Evolutionary conservation across 2,888 invertebrate species (phyloP).

Genomic region (Catocala nupta): DNA sequence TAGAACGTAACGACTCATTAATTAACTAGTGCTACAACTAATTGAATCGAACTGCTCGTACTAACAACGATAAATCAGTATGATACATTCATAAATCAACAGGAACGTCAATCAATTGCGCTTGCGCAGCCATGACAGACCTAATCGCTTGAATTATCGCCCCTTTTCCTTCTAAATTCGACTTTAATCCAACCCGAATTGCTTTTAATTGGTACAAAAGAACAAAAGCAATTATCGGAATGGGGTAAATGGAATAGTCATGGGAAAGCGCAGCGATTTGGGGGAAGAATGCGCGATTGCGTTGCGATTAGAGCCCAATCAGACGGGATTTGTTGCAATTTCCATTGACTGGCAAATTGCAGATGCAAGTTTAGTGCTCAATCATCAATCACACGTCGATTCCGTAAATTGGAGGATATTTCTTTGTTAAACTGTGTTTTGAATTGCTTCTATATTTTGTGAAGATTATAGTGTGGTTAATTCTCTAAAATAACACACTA

Average conservation of each 20-base stretch:
- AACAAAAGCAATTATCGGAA: slow-evolving; percentile 71
- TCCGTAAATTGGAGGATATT: slow-evolving; percentile 52
- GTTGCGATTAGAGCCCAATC: slow-evolving; percentile 78
- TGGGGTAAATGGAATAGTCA: slow-evolving; percentile 77
- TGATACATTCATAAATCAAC: slow-evolving; percentile 69
- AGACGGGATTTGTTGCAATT: slow-evolving; percentile 80
- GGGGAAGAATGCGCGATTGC: slow-evolving; percentile 66
- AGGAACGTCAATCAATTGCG: slow-evolving; percentile 56
- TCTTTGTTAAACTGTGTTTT: slow-evolving; percentile 40
- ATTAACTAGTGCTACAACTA: slow-evolving; percentile 52
- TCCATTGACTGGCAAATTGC: slow-evolving; percentile 86
- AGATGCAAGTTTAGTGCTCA: slow-evolving; percentile 64
- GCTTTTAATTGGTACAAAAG: slow-evolving; percentile 80
- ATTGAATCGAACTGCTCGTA: slow-evolving; percentile 75
- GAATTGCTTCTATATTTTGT: slow-evolving; percentile 26
- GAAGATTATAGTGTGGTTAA: neutral
- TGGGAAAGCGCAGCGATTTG: slow-evolving; percentile 73
- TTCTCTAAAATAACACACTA: no score
- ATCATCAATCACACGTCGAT: slow-evolving; percentile 75
- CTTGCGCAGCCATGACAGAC: slow-evolving; percentile 65
- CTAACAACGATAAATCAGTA: slow-evolving; percentile 74
- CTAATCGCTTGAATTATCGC: slow-evolving; percentile 78
- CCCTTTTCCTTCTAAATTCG: slow-evolving; percentile 66
- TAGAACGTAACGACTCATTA: slow-evolving; percentile 51
- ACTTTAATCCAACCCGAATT: slow-evolving; percentile 74